Evolutionary conservation across 2,113 vertebrate species (phyloP).

Genomic region (Halcyon malimbica): DNA sequence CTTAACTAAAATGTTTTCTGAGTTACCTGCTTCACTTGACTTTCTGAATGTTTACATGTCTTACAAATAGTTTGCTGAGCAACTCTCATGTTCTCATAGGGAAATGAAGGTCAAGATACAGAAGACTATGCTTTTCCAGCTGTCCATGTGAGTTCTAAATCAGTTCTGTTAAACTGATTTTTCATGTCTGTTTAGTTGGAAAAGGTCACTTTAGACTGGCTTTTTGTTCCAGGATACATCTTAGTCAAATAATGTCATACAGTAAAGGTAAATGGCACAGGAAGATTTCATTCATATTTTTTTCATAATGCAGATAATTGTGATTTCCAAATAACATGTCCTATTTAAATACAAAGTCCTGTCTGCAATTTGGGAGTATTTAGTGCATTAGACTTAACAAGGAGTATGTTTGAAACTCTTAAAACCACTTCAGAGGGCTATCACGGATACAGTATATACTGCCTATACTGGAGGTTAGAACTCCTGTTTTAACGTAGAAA

Average conservation of each 20-base stretch:
- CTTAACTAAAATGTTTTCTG: background rate
- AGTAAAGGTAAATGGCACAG: background rate
- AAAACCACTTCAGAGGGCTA: background rate
- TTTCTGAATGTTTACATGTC: background rate
- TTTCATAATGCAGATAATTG: background rate
- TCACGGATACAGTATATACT: background rate
- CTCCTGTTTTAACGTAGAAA: background rate
- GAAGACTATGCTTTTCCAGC: constrained; percentile 76
- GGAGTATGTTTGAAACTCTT: background rate
- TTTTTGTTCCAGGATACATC: background rate
- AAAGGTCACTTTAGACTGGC: background rate
- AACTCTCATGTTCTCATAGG: constrained; percentile 63
- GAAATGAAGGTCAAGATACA: constrained; percentile 76
- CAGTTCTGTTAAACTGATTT: constrained; percentile 9
- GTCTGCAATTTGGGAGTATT: background rate
- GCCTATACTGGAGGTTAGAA: background rate
- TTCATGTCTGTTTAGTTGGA: background rate
- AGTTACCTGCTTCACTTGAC: background rate
- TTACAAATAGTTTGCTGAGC: background rate
- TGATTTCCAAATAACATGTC: background rate
- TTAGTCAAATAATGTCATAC: background rate
- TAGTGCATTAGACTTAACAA: background rate
- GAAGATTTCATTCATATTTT: background rate
- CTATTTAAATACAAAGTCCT: background rate
- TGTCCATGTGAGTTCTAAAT: constrained; percentile 73